Conservation (phyloP, 2,113 vertebrate species). For the Oreotrochilus melanogaster region DNA sequence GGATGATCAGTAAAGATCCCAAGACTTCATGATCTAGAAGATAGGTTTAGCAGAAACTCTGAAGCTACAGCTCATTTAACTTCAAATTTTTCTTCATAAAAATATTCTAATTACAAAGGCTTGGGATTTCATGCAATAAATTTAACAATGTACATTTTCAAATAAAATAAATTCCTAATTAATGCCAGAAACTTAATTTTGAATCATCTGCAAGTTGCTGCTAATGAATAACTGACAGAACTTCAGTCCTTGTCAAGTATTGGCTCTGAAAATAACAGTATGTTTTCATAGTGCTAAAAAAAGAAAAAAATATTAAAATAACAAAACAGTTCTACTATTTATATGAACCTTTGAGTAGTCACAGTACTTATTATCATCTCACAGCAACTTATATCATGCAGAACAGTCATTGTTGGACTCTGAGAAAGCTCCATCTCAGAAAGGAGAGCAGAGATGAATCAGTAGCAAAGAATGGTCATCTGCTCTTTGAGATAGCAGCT, state of each 20-base stretch:
- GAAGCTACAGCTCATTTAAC: background rate
- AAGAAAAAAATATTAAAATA: background rate
- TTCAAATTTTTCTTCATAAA: background rate
- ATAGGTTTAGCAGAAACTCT: background rate
- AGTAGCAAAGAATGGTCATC: background rate
- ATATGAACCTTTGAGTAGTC: background rate
- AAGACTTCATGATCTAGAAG: background rate
- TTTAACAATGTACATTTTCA: slow-evolving; percentile 16
- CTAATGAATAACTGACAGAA: background rate
- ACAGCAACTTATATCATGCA: background rate
- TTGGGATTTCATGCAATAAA: background rate
- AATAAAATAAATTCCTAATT: slow-evolving; percentile 20
- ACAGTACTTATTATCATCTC: background rate
- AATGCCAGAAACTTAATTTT: background rate
- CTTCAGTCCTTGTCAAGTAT: background rate
- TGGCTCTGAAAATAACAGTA: background rate
- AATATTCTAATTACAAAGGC: background rate
- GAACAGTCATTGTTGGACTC: background rate
- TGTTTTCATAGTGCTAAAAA: background rate
- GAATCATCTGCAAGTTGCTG: background rate
- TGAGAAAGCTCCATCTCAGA: background rate
- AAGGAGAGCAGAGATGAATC: background rate
- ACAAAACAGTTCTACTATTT: background rate
- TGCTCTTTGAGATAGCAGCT: background rate
- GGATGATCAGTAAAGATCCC: background rate